Base-by-base conservation (phyloP, 2,888 invertebrate species). In the Meandrusa payeni region DNA sequence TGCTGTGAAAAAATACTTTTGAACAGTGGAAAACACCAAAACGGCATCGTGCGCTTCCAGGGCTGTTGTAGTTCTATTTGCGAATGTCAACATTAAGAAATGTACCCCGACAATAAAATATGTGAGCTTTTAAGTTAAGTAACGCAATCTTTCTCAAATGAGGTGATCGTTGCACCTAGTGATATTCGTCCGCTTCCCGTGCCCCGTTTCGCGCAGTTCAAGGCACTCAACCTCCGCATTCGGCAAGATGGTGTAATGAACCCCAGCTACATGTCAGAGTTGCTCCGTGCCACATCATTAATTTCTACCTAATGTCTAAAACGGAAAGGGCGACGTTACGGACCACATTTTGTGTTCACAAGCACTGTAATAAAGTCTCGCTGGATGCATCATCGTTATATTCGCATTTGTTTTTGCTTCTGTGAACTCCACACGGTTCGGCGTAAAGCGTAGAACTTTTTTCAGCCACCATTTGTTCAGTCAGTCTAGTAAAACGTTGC, bases 291-390 rank as follows among this genome's bases (percentile, higher is more conserved):
- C 72, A 73, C 76, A 62, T 80, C 78, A 80, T 79, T 81, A 82
- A 80, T 80, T 77, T 75, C 71, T 66, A 66, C 72, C 69, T 75
- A 76, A 81, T 72, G 78, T 73, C 66, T 72, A 67, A 66, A 72
- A 67, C 70, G 65, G 54, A 64, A 59, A 64, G 58, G 51, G 58
- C 61, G 64, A 63, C 64, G 68, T 53, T 60, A 60, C 61, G 57
- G 51, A 64, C 72, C 71, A 67, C 70, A 70, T 71, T 77, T 69
- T 66, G 69, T 69, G 69, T 66, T 71, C 69, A 58, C 59, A 60
- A 55, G 61, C 61, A 55, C 43, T 41, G 54, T 55, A 50, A 53
- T 56, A 62, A 59, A 57, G 49, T 51, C 48, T 41, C 23, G 26
- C 51, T 54, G 47, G 45, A 59, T 57, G 54, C 54, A 54, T 56